Percentiles rank a stretch among this genome's conserved stretches.
phyloP scores from a whole-genome alignment of 2,888 invertebrate species.

The Epirrita christyi region DNA sequence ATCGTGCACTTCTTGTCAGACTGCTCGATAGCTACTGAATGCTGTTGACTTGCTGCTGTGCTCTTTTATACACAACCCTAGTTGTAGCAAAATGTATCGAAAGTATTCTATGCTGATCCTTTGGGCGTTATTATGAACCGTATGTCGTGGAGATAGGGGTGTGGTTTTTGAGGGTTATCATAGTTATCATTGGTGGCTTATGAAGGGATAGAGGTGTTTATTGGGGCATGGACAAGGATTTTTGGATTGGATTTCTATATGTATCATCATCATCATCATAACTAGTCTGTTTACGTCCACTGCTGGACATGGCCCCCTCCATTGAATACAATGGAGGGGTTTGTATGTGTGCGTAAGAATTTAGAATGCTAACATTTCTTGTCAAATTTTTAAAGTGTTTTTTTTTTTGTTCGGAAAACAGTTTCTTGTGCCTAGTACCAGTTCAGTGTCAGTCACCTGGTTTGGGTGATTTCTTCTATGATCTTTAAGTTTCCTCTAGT shows the following conservation, averaged over 20 bases:
- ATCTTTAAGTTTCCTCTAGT: no score
- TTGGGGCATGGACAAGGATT: conserved; percentile 32
- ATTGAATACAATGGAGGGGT: no score
- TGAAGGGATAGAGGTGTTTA: conserved; percentile 23
- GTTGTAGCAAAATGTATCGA: conserved; percentile 54
- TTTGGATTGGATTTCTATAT: conserved; percentile 7
- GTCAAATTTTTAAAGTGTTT: no score
- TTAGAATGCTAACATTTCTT: no score
- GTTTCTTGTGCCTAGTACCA: no score
- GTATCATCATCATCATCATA: no score
- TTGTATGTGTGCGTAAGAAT: no score
- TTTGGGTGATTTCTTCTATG: no score
- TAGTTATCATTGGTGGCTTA: conserved; percentile 21
- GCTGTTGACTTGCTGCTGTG: conserved; percentile 49
- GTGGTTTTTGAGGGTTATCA: conserved; percentile 20
- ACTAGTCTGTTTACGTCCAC: neutral
- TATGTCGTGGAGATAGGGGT: conserved; percentile 30
- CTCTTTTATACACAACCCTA: conserved; percentile 71
- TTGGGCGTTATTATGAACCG: conserved; percentile 42
- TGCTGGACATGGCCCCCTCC: no score
- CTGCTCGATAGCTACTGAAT: conserved; percentile 83
- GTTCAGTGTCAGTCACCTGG: no score
- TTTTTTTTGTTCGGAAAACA: no score
- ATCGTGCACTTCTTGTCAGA: conserved; percentile 82
- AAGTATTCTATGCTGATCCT: conserved; percentile 44